Evolutionary conservation across 2,888 invertebrate genomes (phyloP).

Genomic region (Stictocephala bisonia): DNA sequence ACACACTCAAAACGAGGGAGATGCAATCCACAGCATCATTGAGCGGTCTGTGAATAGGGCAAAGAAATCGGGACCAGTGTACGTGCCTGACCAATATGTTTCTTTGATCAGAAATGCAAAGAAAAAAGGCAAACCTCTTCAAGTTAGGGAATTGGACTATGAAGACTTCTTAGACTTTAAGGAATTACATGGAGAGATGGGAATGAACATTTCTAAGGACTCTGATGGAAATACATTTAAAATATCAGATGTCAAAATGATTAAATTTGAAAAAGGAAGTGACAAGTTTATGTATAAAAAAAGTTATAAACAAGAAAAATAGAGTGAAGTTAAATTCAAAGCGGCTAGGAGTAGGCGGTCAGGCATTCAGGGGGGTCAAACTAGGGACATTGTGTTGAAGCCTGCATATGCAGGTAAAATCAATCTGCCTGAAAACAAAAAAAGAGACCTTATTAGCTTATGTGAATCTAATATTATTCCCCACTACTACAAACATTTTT

Average conservation of each 20-base stretch:
- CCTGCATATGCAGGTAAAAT: neutral
- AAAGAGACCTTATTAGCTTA: neutral
- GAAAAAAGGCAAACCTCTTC: slow-evolving; percentile 56
- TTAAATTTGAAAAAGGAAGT: slow-evolving; percentile 46
- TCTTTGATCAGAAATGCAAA: slow-evolving; percentile 58
- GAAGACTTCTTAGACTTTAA: slow-evolving; percentile 58
- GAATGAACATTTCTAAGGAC: slow-evolving; percentile 44
- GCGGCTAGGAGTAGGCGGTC: slow-evolving; percentile 32
- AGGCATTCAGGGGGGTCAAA: neutral
- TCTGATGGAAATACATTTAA: slow-evolving; percentile 44
- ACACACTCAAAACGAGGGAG: slow-evolving; percentile 56
- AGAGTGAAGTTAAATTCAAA: slow-evolving; percentile 46
- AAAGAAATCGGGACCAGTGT: slow-evolving; percentile 53
- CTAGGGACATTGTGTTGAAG: no score
- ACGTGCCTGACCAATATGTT: slow-evolving; percentile 53
- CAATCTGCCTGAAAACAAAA: slow-evolving; percentile 1
- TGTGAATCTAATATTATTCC: neutral
- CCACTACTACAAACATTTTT: slow-evolving; percentile 6
- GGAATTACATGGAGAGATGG: slow-evolving; percentile 49
- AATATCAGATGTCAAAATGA: slow-evolving; percentile 46
- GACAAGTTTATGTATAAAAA: slow-evolving; percentile 46
- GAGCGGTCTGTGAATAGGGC: slow-evolving; percentile 50
- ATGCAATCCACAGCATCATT: slow-evolving; percentile 52
- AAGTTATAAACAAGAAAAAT: slow-evolving; percentile 45
- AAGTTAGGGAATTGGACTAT: slow-evolving; percentile 58